Evolutionary conservation across 2,888 invertebrate species (phyloP).

Genomic region (Hoplodrina blanda): DNA sequence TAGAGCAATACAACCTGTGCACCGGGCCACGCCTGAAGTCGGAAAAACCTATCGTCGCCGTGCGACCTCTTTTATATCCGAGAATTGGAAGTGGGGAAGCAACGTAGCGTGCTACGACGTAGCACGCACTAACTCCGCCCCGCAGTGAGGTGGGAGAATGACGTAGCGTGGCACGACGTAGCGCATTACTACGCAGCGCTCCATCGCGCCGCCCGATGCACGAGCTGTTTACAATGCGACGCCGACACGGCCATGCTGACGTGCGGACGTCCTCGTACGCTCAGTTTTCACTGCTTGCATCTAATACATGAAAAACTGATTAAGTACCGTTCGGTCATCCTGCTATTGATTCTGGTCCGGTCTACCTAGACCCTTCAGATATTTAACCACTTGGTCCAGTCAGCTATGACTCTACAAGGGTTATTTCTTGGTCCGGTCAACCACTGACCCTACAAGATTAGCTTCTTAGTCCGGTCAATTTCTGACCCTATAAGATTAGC

Average conservation of each 20-base stretch:
- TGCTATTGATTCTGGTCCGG: constrained; percentile 6
- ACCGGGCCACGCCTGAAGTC: too few species aligned
- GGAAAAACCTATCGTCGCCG: too few species aligned
- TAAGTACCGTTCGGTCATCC: constrained; percentile 11
- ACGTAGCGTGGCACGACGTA: neutral
- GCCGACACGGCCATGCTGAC: constrained; percentile 3
- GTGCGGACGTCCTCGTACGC: constrained; percentile 9
- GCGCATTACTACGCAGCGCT: too few species aligned
- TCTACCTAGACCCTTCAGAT: neutral
- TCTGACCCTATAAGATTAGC: too few species aligned
- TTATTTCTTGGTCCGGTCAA: too few species aligned
- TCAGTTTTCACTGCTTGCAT: neutral
- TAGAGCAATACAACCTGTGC: too few species aligned
- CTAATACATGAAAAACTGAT: neutral
- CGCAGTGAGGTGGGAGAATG: neutral
- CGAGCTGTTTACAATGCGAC: neutral
- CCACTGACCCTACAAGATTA: too few species aligned
- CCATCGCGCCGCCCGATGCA: neutral
- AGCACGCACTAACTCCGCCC: too few species aligned
- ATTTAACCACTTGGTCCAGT: constrained; percentile 3
- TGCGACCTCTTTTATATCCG: too few species aligned
- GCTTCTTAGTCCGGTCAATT: too few species aligned
- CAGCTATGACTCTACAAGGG: neutral
- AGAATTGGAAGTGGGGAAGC: too few species aligned
- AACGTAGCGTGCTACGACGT: too few species aligned